Evolutionary conservation across 2,888 invertebrate species (phyloP), one percentile per base, ranked within the genome.

Genomic region (Unio pictorum): DNA sequence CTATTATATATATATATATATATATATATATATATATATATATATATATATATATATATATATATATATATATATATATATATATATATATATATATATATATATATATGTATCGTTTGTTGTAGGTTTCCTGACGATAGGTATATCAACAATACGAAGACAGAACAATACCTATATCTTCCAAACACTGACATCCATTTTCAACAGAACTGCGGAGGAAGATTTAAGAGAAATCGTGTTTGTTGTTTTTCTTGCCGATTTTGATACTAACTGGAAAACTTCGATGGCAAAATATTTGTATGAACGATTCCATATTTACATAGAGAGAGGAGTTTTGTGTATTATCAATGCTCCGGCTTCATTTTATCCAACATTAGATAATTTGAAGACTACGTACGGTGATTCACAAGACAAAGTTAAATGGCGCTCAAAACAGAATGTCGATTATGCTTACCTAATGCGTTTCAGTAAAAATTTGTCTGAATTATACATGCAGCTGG

Each of bases 401-500:
- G 89, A 90, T 71, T 78, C 86, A 1, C 78, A 81, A 28, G 81
- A 83, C 11, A 80, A 75, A 54, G 86, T 89, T 1, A 74, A 85
- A 63, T 90, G 90, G 90, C 79, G 90, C 34, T 82, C 90, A 17
- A 91, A 91, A 72, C 90, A 91, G 81, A 90, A 89, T 55, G 78
- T 89, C 61, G 90, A 91, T 79, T 91, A 88, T 78, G 87, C 89
- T 0, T 90, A 85, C 72, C 78, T 90, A 45, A 86, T 90, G 73
- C 79, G 84, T 63, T 90, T 88, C 69, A 78, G 86, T n/a, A 74
- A 82, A 23, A 69, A 82, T n/a, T 64, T 88, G 61, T 88, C 89
- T 0, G 76, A 82, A 58, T 89, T 87, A 73, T 90, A 90, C 74
- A 81, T 90, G 74, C 87, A 90, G 55, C 79, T 90, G 68, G 90